A percentile compares a stretch with the other conserved stretches of the same genome.
Evolutionary conservation across 1,140 invertebrate species (phyloP).

Genomic region (Drosophila auraria): DNA sequence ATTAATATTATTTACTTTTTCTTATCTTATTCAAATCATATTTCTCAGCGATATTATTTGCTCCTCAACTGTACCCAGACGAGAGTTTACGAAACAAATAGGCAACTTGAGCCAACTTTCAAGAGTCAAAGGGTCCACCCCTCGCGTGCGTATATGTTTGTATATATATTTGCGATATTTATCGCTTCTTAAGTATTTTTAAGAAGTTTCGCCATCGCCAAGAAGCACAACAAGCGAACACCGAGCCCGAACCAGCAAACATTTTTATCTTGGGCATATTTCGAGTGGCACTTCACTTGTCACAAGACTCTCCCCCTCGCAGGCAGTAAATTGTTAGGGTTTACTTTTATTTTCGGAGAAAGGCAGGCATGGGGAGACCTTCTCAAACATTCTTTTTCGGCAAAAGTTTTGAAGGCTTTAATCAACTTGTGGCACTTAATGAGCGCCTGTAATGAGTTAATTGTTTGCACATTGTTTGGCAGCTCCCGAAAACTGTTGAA

Average conservation of each 20-base stretch:
- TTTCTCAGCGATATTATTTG: too few species aligned
- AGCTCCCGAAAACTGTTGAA: constrained; percentile 17
- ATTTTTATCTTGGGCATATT: constrained; percentile 77
- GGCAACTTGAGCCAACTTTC: constrained; percentile 75
- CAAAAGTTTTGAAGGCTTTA: constrained; percentile 78
- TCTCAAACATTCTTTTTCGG: constrained; percentile 52
- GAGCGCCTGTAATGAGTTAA: constrained; percentile 75
- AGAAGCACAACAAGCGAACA: constrained; percentile 51
- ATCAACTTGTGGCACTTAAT: constrained; percentile 76
- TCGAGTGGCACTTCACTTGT: constrained; percentile 77
- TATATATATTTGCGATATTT: constrained; percentile 67
- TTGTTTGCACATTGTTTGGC: constrained; percentile 60
- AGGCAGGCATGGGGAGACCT: not conserved
- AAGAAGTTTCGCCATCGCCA: constrained; percentile 74
- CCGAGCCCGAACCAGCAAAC: constrained; percentile 55
- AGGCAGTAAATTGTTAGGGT: constrained; percentile 24
- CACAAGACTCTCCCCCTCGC: constrained; percentile 34
- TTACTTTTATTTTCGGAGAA: not conserved
- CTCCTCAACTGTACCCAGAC: not conserved
- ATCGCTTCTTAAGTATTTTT: constrained; percentile 82
- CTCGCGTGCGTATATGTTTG: constrained; percentile 19
- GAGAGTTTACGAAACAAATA: constrained; percentile 63
- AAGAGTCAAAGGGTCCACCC: constrained; percentile 59
- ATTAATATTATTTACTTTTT: too few species aligned
- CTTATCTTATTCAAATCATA: too few species aligned